Evolutionary conservation across 2,797 vertebrate genomes (phyloP).

Genomic region (Rhynchotus rufescens): DNA sequence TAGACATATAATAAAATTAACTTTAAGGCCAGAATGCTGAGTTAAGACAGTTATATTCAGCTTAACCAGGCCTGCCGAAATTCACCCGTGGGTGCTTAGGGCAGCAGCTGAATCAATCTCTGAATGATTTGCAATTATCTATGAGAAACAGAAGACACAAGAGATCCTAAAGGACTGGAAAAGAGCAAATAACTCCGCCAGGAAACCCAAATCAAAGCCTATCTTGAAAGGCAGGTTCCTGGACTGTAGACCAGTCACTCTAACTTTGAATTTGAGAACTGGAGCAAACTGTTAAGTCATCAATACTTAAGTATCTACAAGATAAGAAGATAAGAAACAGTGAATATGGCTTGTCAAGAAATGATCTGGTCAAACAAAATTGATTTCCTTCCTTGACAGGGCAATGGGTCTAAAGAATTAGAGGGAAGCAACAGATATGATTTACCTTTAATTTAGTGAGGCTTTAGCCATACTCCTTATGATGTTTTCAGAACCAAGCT

Average conservation of each 20-base stretch:
- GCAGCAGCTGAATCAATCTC: not conserved
- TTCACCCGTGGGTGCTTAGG: not conserved
- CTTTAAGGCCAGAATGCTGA: not conserved
- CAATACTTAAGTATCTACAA: not conserved
- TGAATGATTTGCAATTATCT: not conserved
- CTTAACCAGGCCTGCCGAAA: not conserved
- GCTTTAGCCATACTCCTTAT: not conserved
- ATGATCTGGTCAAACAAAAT: not conserved
- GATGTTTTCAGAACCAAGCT: constrained; percentile 14
- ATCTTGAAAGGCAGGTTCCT: not conserved
- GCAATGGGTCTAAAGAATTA: not conserved
- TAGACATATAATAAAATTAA: not conserved
- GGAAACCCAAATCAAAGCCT: not conserved
- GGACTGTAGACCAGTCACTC: not conserved
- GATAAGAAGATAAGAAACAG: not conserved
- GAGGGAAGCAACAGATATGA: not conserved
- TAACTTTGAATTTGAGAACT: not conserved
- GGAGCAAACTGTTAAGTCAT: constrained; percentile 1
- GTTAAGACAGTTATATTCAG: not conserved
- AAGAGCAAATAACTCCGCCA: not conserved
- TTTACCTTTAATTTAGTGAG: constrained; percentile 24
- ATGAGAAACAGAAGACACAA: not conserved
- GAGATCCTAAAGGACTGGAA: not conserved
- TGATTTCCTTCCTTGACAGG: not conserved
- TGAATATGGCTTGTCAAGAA: not conserved